Base-by-base conservation (phyloP, 2,113 vertebrate species). In the Chloroceryle aenea region DNA sequence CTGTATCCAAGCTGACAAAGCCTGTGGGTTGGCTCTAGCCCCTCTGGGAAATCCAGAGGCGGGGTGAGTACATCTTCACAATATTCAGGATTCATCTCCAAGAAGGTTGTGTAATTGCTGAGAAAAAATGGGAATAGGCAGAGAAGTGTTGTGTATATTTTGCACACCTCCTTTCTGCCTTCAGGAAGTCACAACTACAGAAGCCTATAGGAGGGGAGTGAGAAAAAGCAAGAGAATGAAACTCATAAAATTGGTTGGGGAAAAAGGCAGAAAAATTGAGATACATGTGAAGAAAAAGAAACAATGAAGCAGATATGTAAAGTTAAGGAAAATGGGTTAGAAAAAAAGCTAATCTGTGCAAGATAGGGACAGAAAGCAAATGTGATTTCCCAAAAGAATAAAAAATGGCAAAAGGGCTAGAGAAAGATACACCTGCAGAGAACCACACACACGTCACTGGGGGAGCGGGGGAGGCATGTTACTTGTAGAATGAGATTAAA, bases 371-470 rank as follows among this genome's bases (percentile, higher is more conserved):
- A 76, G 71, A 88, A 86, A 76, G 45, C 3, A 82, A 75, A 83
- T 20, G 22, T 73, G 82, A 85, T 85, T 58, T 34, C 12, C 34
- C 32, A 68, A 68, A 66, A 83, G 66, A 77, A 64, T 19, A 72
- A 72, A 81, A 68, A 45, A 45, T 58, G 7, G 30, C 27, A 91
- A 80, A 85, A 67, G 16, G 25, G 26, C 61, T 90, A 62, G 66
- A 76, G 72, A 79, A 92, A 93, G 66, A 93, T 40, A 11, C 13
- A 53, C n/a, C 42, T 73, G 45, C 45, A 83, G 81, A 93, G 59
- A 45, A 12, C n/a, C 29, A 58, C 15, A 56, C 8, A 47, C 12
- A 34, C 12, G 61, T 40, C 53, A 64, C 6, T 6, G 7, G 9
- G n/a, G 20, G 29, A 10, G 10, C 13, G 14, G 21, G 9, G 7